These are phyloP conservation scores for Promerops cafer DNA, from an alignment of 2,113 vertebrate species.

Conservation along the genomic window DNA sequence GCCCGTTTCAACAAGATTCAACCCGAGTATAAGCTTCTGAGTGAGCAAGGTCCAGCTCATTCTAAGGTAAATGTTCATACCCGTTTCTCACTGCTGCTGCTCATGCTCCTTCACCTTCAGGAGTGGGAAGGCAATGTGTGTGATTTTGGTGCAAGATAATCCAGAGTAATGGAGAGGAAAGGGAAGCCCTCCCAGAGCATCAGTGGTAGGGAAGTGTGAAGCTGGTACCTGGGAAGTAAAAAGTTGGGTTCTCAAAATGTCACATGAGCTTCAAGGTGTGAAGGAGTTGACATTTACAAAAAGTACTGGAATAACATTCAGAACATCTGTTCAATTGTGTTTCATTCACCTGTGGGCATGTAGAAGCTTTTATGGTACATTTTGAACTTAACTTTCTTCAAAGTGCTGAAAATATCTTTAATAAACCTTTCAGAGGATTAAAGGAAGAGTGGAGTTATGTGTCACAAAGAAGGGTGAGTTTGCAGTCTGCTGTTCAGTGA, in stretches of 20 bases:
- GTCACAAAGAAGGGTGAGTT: neutral
- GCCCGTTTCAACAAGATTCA: constrained; percentile 96
- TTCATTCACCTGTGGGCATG: neutral
- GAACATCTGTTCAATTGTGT: neutral
- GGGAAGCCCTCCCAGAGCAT: neutral
- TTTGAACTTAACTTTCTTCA: neutral
- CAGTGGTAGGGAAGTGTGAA: neutral
- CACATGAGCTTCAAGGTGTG: neutral
- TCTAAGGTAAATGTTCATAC: constrained; percentile 78
- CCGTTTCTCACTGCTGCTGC: neutral
- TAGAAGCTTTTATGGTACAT: neutral
- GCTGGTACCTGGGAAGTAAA: neutral
- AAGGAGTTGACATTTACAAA: neutral
- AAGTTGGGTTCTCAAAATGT: neutral
- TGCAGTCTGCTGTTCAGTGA: neutral
- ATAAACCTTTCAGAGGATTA: neutral
- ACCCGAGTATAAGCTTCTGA: constrained; percentile 90
- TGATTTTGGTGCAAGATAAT: neutral
- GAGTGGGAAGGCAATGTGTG: neutral
- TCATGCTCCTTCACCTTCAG: neutral
- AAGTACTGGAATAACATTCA: neutral
- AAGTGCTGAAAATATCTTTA: neutral
- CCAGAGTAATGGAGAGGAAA: neutral
- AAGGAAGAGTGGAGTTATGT: neutral
- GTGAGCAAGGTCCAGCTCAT: constrained; percentile 92